Evolutionary conservation across 2,113 vertebrate species (phyloP).

Genomic region (Cromileptes altivelis): DNA sequence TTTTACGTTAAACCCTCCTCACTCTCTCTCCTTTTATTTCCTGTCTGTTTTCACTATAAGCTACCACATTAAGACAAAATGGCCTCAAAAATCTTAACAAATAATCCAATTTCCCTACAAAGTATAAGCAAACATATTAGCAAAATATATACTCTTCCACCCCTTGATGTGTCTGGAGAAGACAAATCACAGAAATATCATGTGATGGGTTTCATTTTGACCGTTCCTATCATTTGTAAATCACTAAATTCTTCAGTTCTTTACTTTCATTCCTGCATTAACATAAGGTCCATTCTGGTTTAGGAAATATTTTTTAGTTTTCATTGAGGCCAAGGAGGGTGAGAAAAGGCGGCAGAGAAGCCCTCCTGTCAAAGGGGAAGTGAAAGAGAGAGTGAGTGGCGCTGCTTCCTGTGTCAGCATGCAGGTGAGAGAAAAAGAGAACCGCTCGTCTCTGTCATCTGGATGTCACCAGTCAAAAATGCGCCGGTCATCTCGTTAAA

Average conservation of each 20-base stretch:
- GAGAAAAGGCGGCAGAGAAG: conserved; percentile 31
- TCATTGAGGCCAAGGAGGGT: conserved; percentile 14
- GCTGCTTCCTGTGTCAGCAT: conserved; percentile 70
- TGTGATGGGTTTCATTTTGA: not conserved
- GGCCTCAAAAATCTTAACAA: not conserved
- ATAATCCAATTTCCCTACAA: not conserved
- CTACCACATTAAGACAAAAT: not conserved
- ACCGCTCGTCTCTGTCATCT: conserved; percentile 47
- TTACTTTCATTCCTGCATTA: not conserved
- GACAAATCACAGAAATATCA: not conserved
- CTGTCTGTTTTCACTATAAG: not conserved
- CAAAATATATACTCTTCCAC: not conserved
- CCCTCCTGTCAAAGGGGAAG: conserved; percentile 64
- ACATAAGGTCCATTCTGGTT: not conserved
- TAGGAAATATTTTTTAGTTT: not conserved
- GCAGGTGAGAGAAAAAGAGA: conserved; percentile 71
- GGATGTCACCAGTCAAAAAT: conserved; percentile 14
- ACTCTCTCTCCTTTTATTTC: not conserved
- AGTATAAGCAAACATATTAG: no score
- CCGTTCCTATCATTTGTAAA: not conserved
- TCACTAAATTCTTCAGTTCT: not conserved
- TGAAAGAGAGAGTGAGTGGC: conserved; percentile 68
- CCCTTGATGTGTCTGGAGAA: not conserved
- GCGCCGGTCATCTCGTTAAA: not conserved
- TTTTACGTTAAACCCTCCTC: no score